Base-by-base conservation (phyloP, 2,113 vertebrate genomes). In the Nothobranchius furzeri region DNA sequence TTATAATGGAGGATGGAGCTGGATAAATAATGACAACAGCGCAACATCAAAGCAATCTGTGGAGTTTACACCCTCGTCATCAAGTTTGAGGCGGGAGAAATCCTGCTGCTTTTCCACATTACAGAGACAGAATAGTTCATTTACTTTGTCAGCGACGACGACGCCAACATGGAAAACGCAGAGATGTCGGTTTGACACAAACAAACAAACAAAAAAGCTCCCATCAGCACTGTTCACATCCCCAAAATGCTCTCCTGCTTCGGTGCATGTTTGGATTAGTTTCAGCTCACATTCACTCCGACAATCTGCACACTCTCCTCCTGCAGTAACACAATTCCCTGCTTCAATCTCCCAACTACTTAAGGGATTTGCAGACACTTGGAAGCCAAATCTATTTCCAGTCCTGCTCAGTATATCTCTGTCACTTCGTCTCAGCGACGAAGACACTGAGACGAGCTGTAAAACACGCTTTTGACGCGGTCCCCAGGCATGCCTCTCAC, bases 391-490 rank as follows among this genome's bases (percentile, higher is more conserved):
- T 71, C 68, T 68, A 62, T 78, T 81, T 82, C 76, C 78, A 73
- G 53, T 67, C 63, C 55, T 43, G 5, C 65, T 54, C 79, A 46
- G 76, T 64, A 55, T 42, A 48, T 67, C 70, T 73, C 74, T 56
- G 73, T 79, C 85, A 75, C 61, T 76, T 73, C 2, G 57, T 72
- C 79, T 84, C 83, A 57, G 76, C 59, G 76, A 88, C 84, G 84
- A 50, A 85, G 85, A 83, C 82, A 75, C 82, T 75, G 82, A 83
- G 81, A 50, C 73, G 57, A 78, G 84, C 85, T 89, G 89, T 88
- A 87, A 64, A 82, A 89, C 86, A 88, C 47, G 86, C 76, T 87
- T 82, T 64, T 87, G 87, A 91, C 89, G 86, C 78, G 85, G 83
- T 82, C 82, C 87, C 82, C 69, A 13, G 78, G 70, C 81, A 80